Conservation (phyloP, 2,113 vertebrate genomes). For the Phrynosoma blainvillii region DNA sequence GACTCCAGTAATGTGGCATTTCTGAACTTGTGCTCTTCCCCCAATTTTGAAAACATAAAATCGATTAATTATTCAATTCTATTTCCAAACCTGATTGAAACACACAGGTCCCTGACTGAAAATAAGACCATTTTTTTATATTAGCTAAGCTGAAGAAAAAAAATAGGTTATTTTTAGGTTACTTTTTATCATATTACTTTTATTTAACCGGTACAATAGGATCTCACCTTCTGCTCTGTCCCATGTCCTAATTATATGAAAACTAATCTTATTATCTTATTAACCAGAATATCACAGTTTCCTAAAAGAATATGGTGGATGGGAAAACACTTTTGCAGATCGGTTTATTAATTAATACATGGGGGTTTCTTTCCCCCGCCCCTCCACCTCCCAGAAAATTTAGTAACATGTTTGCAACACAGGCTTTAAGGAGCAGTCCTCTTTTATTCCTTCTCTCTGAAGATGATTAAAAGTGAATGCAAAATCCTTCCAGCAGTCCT, state of each 20-base stretch:
- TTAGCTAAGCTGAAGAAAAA: background rate
- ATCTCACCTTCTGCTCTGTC: background rate
- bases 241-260: background rate
- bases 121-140: background rate
- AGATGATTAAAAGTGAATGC: constrained; percentile 11
- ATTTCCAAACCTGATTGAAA: too few relatives aligned
- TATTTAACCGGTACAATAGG: background rate
- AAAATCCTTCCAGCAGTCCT: background rate
- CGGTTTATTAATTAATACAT: background rate
- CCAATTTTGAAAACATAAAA: too few relatives aligned
- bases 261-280: background rate
- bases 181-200: background rate
- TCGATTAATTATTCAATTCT: too few relatives aligned
- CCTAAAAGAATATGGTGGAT: background rate
- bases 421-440: background rate
- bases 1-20: too few relatives aligned
- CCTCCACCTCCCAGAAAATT: too few relatives aligned
- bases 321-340: background rate
- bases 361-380: too few relatives aligned
- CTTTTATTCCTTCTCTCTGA: background rate
- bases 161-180: background rate
- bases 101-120: too few relatives aligned
- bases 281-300: background rate
- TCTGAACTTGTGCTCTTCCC: too few relatives aligned
- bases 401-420: too few relatives aligned